Conservation (phyloP, 2,797 vertebrate genomes). For the Peromyscus eremicus region DNA sequence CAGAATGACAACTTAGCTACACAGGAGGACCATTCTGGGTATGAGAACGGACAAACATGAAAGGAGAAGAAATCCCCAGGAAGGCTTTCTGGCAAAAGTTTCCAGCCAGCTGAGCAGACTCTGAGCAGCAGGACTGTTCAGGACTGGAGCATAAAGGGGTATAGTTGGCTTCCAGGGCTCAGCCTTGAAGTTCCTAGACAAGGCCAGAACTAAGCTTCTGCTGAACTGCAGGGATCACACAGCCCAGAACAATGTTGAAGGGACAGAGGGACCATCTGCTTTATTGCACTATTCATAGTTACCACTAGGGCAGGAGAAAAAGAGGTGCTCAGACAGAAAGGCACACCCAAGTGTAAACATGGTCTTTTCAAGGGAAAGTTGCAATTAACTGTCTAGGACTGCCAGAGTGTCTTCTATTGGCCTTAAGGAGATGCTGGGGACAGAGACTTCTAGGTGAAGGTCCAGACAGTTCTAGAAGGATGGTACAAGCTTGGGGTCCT, state of each 20-base stretch:
- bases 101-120: not conserved
- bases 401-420: not conserved
- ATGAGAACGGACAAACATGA: rapidly evolving
- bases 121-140: not conserved
- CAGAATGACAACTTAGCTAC: not conserved
- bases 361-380: not conserved
- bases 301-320: not conserved
- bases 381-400: not conserved
- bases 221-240: not conserved
- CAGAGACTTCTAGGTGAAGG: not conserved
- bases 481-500: not conserved
- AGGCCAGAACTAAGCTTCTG: not conserved
- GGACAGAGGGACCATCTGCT: rapidly evolving
- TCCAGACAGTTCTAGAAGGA: not conserved
- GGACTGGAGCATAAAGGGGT: not conserved
- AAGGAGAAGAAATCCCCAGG: not conserved
- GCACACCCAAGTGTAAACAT: not conserved
- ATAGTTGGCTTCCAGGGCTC: too few relatives aligned
- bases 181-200: not conserved
- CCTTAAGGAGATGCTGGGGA: not conserved
- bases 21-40: not conserved
- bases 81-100: not conserved
- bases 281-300: not conserved
- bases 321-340: not conserved
- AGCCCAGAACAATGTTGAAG: not conserved